Evolutionary conservation across 1,140 invertebrate species (phyloP).

Genomic region (Thaumatotibia leucotreta): DNA sequence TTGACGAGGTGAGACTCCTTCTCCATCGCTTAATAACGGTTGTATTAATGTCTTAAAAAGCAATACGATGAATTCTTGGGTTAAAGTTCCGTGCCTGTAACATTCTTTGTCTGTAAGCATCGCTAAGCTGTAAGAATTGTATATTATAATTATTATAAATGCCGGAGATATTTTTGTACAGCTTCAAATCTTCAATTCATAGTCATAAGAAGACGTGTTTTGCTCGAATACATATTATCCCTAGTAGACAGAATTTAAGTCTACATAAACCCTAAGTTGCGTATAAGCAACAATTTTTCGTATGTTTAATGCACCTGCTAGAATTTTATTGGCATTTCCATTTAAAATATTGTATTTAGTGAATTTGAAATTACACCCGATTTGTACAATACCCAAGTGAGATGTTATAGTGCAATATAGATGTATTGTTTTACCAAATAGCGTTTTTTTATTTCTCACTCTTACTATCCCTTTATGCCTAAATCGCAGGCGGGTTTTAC

Average conservation of each 20-base stretch:
- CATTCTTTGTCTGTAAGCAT: conserved; percentile 2
- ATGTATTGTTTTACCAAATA: conserved; percentile 61
- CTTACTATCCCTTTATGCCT: neutral
- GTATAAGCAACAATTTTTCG: neutral
- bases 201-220: conserved; percentile 2
- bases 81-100: conserved; percentile 1
- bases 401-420: conserved; percentile 75
- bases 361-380: conserved; percentile 32
- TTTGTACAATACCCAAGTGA: conserved; percentile 67
- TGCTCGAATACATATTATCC: neutral
- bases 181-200: conserved; percentile 17
- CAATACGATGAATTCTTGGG: conserved; percentile 22
- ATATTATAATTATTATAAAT: conserved; percentile 21
- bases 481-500: too few species aligned
- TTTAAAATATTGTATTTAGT: conserved; percentile 23
- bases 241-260: neutral
- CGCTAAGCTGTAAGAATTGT: conserved; percentile 17
- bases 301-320: conserved; percentile 30
- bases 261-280: neutral
- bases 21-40: conserved; percentile 22
- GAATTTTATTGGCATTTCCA: conserved; percentile 28
- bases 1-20: conserved; percentile 29
- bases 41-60: conserved; percentile 32
- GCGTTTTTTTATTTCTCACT: conserved; percentile 38
- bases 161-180: conserved; percentile 26